A percentile compares a stretch with the other conserved stretches of the same genome.
Conservation (phyloP, 1,140 invertebrate genomes). For the Melipona quadrifasciata region DNA sequence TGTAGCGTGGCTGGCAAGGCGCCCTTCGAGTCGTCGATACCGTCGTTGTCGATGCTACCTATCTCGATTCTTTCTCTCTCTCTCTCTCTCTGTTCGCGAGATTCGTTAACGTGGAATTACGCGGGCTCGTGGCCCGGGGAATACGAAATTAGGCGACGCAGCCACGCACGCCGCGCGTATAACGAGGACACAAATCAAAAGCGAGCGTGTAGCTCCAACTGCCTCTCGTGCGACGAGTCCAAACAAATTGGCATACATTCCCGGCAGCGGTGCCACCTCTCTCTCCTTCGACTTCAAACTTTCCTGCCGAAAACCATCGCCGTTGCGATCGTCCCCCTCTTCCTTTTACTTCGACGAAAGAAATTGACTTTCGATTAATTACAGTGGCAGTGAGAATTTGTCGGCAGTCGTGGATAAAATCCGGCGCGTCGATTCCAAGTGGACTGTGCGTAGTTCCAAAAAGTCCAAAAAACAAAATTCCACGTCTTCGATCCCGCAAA, state of each 20-base stretch:
- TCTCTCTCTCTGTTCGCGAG: constrained; percentile 38
- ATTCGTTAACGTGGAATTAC: constrained; percentile 75
- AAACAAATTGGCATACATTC: constrained; percentile 80
- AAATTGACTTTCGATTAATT: constrained; percentile 35
- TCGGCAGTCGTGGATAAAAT: neutral
- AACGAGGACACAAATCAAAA: constrained; percentile 78
- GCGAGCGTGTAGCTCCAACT: constrained; percentile 50
- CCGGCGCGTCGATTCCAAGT: too few species aligned
- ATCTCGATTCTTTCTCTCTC: neutral
- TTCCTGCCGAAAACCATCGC: constrained; percentile 23
- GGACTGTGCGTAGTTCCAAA: too few species aligned
- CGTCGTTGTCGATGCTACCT: constrained; percentile 34
- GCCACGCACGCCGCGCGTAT: constrained; percentile 55
- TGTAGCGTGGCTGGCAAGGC: neutral
- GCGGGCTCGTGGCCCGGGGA: constrained; percentile 67
- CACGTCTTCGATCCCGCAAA: too few species aligned
- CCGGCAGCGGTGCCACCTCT: constrained; percentile 47
- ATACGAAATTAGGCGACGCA: constrained; percentile 75
- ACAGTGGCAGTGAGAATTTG: constrained; percentile 1
- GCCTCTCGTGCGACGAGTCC: constrained; percentile 58
- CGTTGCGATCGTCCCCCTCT: neutral
- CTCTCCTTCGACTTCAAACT: neutral
- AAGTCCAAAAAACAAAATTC: too few species aligned
- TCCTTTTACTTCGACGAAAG: neutral
- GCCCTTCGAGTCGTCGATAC: constrained; percentile 36